Base-by-base conservation (phyloP, 2,888 invertebrate species). In the Chloroclysta siterata region DNA sequence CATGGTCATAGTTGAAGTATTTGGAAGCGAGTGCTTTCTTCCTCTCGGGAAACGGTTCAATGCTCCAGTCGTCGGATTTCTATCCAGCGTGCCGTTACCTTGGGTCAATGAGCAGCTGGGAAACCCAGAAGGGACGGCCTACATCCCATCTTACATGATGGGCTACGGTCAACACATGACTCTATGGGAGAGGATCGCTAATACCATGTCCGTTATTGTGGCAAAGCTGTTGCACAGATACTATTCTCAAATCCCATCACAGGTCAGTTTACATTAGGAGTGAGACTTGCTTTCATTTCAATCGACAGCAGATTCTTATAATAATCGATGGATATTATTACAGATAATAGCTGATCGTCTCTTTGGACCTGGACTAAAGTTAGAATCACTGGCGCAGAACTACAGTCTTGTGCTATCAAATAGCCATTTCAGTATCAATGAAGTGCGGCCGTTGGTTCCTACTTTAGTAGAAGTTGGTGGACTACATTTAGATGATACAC, bases 381-480 rank as follows among this genome's bases (percentile, higher is more conserved):
- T 94, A 64, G 86, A 90, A 48, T 74, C 78, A 1, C 74, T 94
- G 60, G 88, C 93, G 0, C 85, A 82, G 60, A 93, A 94, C 72
- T 93, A 91, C 70, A 94, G 94, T 73, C 75, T 94, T 51, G 85
- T 94, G 47, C 72, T 94, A 33, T 91, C 93, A 0, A 94, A 94
- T 71, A 94, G 94, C 60, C 94, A 94, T 76, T 94, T 93, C 70
- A 94, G 93, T 70, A 89, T 94, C 56, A 94, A 94, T 69, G 90
- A 92, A 76, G 91, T 94, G 10, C 85, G 94, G n/a, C 94, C 94
- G 0, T 70, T 93, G 22, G 92, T 93, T 1, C 94, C 94, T 0
- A 87, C 92, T 59, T 72, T 94, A 44, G 84, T 94, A 11, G 94
- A 94, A 85, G 91, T 94, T 8, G 94, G 93, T 22, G 94, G 94